Conservation (phyloP, 2,797 vertebrate species). For the Oceanodroma leucorhoa region DNA sequence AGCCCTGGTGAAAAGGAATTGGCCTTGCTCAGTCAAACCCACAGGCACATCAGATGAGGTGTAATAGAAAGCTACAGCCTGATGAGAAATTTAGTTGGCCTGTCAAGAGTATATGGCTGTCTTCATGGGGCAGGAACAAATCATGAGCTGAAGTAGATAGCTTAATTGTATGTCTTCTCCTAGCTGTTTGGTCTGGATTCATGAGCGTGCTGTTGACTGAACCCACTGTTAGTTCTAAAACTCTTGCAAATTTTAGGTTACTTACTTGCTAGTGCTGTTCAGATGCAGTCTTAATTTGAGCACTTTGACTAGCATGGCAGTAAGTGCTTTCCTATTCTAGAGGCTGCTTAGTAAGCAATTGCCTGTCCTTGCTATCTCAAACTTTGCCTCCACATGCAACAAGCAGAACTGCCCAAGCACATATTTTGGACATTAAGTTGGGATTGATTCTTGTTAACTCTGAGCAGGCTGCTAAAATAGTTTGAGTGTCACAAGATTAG, state of each 20-base stretch:
- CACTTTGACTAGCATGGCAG: background rate
- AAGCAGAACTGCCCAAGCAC: background rate
- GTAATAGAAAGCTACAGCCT: background rate
- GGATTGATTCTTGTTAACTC: background rate
- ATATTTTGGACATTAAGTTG: background rate
- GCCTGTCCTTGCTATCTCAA: background rate
- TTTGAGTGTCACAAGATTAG: background rate
- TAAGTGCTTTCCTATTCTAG: background rate
- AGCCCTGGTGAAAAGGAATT: background rate
- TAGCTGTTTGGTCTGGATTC: background rate
- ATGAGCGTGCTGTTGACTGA: background rate
- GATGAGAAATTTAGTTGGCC: background rate
- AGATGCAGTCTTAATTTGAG: background rate
- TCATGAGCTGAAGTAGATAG: background rate
- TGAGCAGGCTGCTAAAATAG: background rate
- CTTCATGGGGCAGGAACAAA: background rate
- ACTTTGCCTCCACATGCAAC: background rate
- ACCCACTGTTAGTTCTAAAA: background rate
- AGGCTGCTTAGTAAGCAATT: background rate
- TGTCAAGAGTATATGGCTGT: background rate
- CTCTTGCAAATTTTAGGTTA: background rate
- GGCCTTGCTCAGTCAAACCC: background rate
- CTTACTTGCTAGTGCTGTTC: background rate
- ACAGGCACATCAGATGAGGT: background rate
- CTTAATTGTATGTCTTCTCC: background rate